A percentile compares a stretch with the other conserved stretches of the same genome.
Evolutionary conservation across 2,113 vertebrate genomes (phyloP).

Genomic region (Enhydra lutris): DNA sequence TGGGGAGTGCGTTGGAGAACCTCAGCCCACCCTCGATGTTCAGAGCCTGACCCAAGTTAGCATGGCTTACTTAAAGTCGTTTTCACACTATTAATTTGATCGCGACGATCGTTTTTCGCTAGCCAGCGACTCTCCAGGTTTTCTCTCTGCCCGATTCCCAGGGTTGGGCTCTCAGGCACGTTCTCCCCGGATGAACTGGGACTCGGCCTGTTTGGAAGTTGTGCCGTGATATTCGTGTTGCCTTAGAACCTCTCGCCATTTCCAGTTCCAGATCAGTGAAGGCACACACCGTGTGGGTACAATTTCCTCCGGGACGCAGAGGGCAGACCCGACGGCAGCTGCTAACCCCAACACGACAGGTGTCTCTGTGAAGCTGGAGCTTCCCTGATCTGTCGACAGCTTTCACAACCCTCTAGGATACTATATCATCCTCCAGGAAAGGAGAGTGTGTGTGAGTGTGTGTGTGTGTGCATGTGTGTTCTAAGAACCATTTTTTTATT

Average conservation of each 20-base stretch:
- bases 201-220: slow-evolving; percentile 20
- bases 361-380: neutral
- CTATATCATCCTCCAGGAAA: neutral
- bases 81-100: neutral
- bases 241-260: neutral
- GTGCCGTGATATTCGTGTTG: neutral
- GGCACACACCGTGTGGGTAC: neutral
- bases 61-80: neutral
- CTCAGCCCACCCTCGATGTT: neutral
- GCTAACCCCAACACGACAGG: neutral
- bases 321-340: neutral
- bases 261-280: neutral
- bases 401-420: neutral
- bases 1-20: neutral
- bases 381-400: neutral
- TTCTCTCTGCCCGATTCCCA: slow-evolving; percentile 26
- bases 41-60: neutral
- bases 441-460: neutral
- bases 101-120: neutral
- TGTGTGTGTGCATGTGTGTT: no score
- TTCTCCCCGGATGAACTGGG: neutral
- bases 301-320: neutral
- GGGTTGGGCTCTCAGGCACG: neutral
- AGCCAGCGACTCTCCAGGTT: slow-evolving; percentile 45
- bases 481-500: neutral